Evolutionary conservation across 2,888 invertebrate species (phyloP).

Genomic region (Malacosoma neustria): DNA sequence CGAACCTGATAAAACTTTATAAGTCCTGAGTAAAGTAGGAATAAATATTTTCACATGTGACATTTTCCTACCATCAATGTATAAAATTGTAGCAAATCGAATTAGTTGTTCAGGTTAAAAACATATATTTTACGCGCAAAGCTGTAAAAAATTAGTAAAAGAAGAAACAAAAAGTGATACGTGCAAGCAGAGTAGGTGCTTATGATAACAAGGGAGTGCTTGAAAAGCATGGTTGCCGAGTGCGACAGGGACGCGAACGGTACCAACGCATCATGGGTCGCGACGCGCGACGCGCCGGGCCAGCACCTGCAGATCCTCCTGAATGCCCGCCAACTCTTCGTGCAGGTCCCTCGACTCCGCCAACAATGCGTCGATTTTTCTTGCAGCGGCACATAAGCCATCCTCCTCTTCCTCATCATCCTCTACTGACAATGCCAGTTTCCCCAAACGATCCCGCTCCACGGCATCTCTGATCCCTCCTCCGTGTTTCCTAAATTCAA

Average conservation of each 20-base stretch:
- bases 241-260: conserved; percentile 30
- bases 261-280: conserved; percentile 62
- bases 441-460: conserved; percentile 55
- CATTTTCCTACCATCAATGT: too few species aligned
- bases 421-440: conserved; percentile 59
- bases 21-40: too few species aligned
- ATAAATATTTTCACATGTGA: too few species aligned
- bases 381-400: conserved; percentile 48
- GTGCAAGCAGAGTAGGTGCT: neutral
- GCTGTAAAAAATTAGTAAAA: too few species aligned
- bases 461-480: conserved; percentile 39
- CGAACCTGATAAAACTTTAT: too few species aligned
- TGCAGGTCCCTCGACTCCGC: conserved; percentile 60
- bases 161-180: too few species aligned
- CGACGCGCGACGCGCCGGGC: conserved; percentile 54
- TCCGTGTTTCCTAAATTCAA: conserved; percentile 33
- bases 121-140: too few species aligned
- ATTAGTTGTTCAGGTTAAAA: too few species aligned
- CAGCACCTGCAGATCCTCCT: conserved; percentile 71
- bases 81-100: too few species aligned
- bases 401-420: conserved; percentile 44
- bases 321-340: conserved; percentile 61
- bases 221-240: conserved; percentile 11
- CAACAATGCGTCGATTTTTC: conserved; percentile 55
- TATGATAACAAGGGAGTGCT: neutral